Conservation (phyloP, 2,888 invertebrate species). For the Monochamus alternatus region DNA sequence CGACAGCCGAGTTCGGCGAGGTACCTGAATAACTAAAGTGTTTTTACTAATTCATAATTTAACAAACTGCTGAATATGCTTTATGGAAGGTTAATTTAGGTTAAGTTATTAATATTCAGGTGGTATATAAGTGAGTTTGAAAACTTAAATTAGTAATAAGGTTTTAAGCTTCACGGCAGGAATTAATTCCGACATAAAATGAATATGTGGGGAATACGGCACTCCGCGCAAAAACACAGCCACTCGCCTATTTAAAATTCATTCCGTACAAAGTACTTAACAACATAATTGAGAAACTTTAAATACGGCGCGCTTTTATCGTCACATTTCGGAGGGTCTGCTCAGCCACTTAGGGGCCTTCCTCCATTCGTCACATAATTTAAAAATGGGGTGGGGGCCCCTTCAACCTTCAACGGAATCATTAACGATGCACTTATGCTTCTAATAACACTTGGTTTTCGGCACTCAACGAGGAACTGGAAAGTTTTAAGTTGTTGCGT, state of each 20-base stretch:
- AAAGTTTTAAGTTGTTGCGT: no score
- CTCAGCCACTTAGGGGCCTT: constrained; percentile 29
- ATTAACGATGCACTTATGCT: no score
- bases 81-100: constrained; percentile 40
- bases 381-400: constrained; percentile 10
- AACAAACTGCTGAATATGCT: constrained; percentile 21
- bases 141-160: constrained; percentile 59
- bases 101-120: constrained; percentile 51
- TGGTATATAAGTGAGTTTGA: constrained; percentile 52
- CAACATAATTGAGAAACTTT: constrained; percentile 64
- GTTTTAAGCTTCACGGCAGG: constrained; percentile 55
- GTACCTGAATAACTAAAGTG: constrained; percentile 24
- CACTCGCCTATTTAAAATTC: constrained; percentile 61
- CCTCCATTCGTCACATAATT: constrained; percentile 28
- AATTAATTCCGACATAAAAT: constrained; percentile 58
- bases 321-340: constrained; percentile 33
- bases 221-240: constrained; percentile 40
- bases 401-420: background rate
- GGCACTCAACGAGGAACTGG: no score
- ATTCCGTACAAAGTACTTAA: constrained; percentile 62
- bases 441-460: no score
- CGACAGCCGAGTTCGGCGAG: background rate
- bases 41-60: constrained; percentile 34
- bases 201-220: constrained; percentile 52
- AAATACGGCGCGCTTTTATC: constrained; percentile 57